These are phyloP conservation scores for Acrobasis repandana DNA, from an alignment of 2,888 invertebrate genomes.

Conservation along the genomic window DNA sequence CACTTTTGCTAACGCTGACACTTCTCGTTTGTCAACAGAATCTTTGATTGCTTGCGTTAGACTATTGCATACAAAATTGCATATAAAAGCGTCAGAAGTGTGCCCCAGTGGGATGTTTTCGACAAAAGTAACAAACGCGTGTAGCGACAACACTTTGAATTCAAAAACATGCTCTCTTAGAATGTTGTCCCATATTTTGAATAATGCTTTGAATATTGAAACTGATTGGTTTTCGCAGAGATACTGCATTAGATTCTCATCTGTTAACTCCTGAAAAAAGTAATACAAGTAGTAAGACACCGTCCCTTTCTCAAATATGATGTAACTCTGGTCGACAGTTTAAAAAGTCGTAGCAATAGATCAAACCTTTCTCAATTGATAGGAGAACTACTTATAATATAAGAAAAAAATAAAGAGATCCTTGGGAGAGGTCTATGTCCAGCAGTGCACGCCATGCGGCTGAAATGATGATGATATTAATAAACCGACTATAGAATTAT, in stretches of 20 bases:
- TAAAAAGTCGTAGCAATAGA: too few relatives aligned
- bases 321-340: too few relatives aligned
- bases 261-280: conserved; percentile 58
- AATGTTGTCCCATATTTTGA: conserved; percentile 74
- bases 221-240: conserved; percentile 71
- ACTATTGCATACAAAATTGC: conserved; percentile 81
- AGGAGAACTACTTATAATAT: too few relatives aligned
- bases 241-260: conserved; percentile 58
- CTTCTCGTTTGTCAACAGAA: conserved; percentile 49
- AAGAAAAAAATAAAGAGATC: too few relatives aligned
- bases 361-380: too few relatives aligned
- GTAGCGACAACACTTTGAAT: conserved; percentile 78
- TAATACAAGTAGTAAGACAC: background rate
- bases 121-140: conserved; percentile 81
- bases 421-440: too few relatives aligned
- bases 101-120: conserved; percentile 64
- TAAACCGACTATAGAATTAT: conserved; percentile 21
- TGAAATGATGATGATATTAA: background rate
- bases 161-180: conserved; percentile 70
- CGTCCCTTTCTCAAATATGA: too few relatives aligned
- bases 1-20: conserved; percentile 61
- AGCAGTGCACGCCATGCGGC: too few relatives aligned
- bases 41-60: conserved; percentile 77
- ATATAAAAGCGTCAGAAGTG: conserved; percentile 77
- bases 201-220: conserved; percentile 79